Percentiles rank a stretch among this genome's conserved stretches.
These are phyloP conservation scores for Cebidichthys violaceus DNA, from an alignment of 2,113 vertebrate genomes.

Conservation along the genomic window DNA sequence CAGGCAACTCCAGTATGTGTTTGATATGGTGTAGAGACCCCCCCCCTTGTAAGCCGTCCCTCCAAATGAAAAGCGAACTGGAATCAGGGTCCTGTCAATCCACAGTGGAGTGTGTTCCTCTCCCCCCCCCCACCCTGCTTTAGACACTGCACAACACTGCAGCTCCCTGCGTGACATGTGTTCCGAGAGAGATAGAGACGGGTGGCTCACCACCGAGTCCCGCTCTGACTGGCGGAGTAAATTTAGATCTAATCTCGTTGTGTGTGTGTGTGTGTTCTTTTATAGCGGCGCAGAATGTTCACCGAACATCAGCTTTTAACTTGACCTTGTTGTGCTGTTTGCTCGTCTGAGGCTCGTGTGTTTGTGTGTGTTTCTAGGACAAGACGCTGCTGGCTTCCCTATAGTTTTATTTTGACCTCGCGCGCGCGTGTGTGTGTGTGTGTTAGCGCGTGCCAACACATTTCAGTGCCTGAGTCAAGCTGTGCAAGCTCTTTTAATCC, in stretches of 20 bases:
- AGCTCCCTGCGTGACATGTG: slow-evolving; percentile 70
- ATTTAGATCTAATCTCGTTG: slow-evolving; percentile 78
- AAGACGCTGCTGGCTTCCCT: slow-evolving; percentile 52
- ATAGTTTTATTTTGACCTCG: slow-evolving; percentile 62
- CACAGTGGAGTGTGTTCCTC: slow-evolving; percentile 63
- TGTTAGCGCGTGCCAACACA: slow-evolving; percentile 79
- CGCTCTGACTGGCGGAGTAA: slow-evolving; percentile 72
- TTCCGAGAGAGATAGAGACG: slow-evolving; percentile 68
- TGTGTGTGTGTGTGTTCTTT: slow-evolving; percentile 72
- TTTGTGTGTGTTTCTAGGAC: slow-evolving; percentile 54
- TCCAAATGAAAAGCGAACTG: slow-evolving; percentile 66
- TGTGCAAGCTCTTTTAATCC: slow-evolving; percentile 92
- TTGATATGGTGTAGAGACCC: slow-evolving; percentile 65
- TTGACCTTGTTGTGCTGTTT: slow-evolving; percentile 77
- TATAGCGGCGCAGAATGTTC: slow-evolving; percentile 70
- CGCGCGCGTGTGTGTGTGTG: slow-evolving; percentile 26
- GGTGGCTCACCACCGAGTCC: slow-evolving; percentile 63
- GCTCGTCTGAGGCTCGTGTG: slow-evolving; percentile 52
- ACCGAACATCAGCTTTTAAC: slow-evolving; percentile 76
- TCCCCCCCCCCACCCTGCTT: slow-evolving; percentile 16
- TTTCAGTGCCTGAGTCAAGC: slow-evolving; percentile 87
- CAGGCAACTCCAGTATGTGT: slow-evolving; percentile 68
- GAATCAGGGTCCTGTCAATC: slow-evolving; percentile 72
- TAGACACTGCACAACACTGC: slow-evolving; percentile 58
- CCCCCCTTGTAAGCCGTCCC: slow-evolving; percentile 52